Conservation (phyloP, 2,113 vertebrate species). For the Chloroceryle aenea region DNA sequence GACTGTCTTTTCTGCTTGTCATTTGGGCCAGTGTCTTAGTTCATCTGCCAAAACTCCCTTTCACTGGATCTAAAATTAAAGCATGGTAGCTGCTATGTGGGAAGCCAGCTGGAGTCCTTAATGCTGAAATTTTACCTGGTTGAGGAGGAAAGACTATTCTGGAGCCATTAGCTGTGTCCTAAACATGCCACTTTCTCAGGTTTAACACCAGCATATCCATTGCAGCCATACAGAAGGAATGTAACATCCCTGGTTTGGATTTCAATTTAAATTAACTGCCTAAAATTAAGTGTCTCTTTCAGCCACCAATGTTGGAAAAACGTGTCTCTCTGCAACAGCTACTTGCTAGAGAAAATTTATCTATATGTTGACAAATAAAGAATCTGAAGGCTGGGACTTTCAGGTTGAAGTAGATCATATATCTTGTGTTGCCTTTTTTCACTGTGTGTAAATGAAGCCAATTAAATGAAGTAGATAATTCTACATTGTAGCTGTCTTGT, state of each 20-base stretch:
- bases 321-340: neutral
- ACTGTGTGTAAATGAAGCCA: neutral
- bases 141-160: neutral
- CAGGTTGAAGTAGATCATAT: neutral
- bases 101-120: neutral
- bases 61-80: neutral
- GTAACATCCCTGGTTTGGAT: neutral
- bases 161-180: neutral
- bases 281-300: neutral
- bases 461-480: neutral
- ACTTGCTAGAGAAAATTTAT: neutral
- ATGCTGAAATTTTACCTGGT: neutral
- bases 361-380: neutral
- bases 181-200: neutral
- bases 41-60: neutral
- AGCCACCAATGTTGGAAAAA: neutral
- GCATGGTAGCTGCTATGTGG: neutral
- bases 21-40: neutral
- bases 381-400: neutral
- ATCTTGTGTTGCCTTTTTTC: neutral
- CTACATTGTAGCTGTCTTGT: neutral
- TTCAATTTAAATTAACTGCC: neutral
- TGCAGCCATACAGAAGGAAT: neutral
- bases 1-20: neutral
- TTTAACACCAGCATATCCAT: neutral